Evolutionary conservation across 2,113 vertebrate species (phyloP), one percentile per base, ranked within the genome.

Genomic region (Echinops telfairi): DNA sequence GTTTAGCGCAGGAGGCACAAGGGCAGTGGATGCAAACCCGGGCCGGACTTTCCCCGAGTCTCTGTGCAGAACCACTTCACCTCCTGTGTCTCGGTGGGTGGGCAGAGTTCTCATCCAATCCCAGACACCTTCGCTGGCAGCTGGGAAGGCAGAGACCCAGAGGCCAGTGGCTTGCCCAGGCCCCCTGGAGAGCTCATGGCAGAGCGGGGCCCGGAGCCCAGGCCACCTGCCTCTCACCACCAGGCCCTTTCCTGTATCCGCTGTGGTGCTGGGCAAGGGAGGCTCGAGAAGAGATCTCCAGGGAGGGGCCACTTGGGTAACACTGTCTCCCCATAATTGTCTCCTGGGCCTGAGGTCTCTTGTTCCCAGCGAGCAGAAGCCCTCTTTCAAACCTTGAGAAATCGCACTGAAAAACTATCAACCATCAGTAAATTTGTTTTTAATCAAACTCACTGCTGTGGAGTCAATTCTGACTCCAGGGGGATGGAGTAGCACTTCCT

Each of bases 381-480:
- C 31, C 75, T 86, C 23, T 83, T 58, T 40, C 43, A 62, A 36
- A 17, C 53, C n/a, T 81, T 85, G 76, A 76, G 31, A 90, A 94
- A 78, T 2, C 29, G 1, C 16, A 23, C 47, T 33, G 23, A 47
- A 91, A 9, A 29, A 62, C 31, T 6, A 62, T 2, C 29, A 38
- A 29, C 29, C 40, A 23, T 25, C 5, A 47, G 17, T 47, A 58
- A 33, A 57, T 17, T 4, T 40, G 40, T 40, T 53, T 12, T 53
- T 53, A 53, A 53, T 53, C 47, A 53, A 9, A 53, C 12, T 53
- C 47, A 53, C 47, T 12, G 47, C 47, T 53, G 47, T 53, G 47
- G 47, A 53, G 47, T 53, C 47, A 11, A 53, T 53, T 53, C 47
- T 53, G 47, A 53, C 5, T 53, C 47, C 47, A 53, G 2, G 47